Base-by-base conservation (phyloP, 1,140 invertebrate species). In the Mamestra configurata region DNA sequence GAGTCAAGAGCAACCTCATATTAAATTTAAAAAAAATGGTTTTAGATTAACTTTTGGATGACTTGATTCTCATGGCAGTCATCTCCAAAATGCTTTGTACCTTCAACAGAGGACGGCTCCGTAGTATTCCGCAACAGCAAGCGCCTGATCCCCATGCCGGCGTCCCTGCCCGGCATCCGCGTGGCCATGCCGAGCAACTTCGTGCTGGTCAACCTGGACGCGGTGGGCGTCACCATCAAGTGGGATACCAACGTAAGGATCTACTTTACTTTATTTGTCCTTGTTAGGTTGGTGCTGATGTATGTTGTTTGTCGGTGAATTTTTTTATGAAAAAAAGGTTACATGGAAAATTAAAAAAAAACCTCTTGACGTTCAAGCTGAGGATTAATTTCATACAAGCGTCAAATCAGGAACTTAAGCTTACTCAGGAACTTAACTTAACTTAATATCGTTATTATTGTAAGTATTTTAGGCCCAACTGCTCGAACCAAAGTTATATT, bases 141-240 rank as follows among this genome's bases (percentile, higher is more conserved):
- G 22, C 96, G 96, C 22, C 86, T 95, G 57, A 88, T 97, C 0
- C 95, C 97, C 0, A 97, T 98, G 64, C 97, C 97, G 0, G 96
- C 96, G 3, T 96, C 97, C 79, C 90, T 97, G 35, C 96, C 96
- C 78, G 97, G 96, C 51, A 91, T 97, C 80, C 96, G 96, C 24
- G 96, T 97, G 5, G 96, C 98, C 84, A 96, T 97, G 85, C 95
- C 97, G 10, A 96, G 96, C 0, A 96, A 97, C 84, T 96, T 96
- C 85, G 95, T 98, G 1, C 91, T 97, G 8, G 94, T 98, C 10
- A 95, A 95, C 51, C 89, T 97, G 27, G 97, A 97, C 78, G 93
- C 95, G 15, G 87, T 97, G 4, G 97, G 97, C 0, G 91, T 98
- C 5, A 96, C 96, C 20, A 79, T 98, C n/a, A 97, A 97, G 84